Conservation (phyloP, 2,888 invertebrate species). For the Polyommatus icarus region DNA sequence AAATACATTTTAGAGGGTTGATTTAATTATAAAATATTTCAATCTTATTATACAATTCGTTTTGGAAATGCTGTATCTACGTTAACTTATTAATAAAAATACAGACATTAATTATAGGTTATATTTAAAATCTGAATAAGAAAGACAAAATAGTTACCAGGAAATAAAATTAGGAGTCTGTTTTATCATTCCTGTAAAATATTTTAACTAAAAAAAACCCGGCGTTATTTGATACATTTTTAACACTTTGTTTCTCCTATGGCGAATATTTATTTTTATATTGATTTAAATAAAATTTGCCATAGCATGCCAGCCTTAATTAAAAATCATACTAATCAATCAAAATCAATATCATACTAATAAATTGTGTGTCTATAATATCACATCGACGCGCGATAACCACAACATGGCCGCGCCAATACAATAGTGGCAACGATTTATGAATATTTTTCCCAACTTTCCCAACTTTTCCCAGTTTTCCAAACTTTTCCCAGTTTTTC, state of each 20-base stretch:
- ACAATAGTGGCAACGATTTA: slow-evolving; percentile 23
- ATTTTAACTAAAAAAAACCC: too few relatives aligned
- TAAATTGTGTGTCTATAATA: slow-evolving; percentile 5
- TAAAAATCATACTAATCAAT: too few relatives aligned
- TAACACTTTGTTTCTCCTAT: background rate
- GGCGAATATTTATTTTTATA: background rate
- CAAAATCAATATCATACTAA: background rate
- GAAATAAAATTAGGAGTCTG: too few relatives aligned
- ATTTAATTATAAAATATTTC: background rate
- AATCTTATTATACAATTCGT: background rate
- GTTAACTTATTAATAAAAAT: too few relatives aligned
- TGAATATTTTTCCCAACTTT: slow-evolving; percentile 23
- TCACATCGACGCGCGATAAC: background rate
- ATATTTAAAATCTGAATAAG: too few relatives aligned
- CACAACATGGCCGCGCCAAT: slow-evolving; percentile 28
- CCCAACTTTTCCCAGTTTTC: background rate
- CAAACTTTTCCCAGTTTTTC: background rate
- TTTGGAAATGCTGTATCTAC: background rate
- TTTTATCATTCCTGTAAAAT: too few relatives aligned
- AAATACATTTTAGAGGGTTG: background rate
- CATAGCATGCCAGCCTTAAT: too few relatives aligned
- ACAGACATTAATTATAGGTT: too few relatives aligned
- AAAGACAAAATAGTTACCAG: too few relatives aligned
- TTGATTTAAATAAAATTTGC: background rate
- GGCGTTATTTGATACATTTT: background rate